These are phyloP conservation scores for Eolophus roseicapilla DNA, from an alignment of 2,113 vertebrate species.

Conservation along the genomic window DNA sequence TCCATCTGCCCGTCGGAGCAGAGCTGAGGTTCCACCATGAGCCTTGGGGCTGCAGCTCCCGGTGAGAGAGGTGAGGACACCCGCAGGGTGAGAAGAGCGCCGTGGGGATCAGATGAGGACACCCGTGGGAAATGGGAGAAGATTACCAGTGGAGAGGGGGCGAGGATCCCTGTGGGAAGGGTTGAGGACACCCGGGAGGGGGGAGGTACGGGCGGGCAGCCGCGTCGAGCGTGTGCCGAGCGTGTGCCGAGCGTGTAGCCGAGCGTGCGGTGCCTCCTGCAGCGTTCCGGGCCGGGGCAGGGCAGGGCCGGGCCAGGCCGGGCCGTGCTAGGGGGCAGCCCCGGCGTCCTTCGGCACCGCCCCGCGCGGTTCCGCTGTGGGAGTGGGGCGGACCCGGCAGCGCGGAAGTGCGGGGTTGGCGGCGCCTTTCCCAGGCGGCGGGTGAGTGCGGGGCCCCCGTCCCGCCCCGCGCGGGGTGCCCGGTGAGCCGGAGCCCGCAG, in stretches of 20 bases:
- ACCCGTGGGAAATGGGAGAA: too few relatives aligned
- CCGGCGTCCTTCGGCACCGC: too few relatives aligned
- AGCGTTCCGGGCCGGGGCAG: not conserved
- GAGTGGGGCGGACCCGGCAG: too few relatives aligned
- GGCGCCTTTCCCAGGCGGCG: too few relatives aligned
- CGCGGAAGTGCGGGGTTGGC: too few relatives aligned
- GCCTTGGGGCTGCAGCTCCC: accelerated
- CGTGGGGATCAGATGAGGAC: not conserved
- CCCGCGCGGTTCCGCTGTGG: not conserved
- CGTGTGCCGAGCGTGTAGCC: too few relatives aligned
- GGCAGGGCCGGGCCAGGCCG: too few relatives aligned
- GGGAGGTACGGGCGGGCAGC: not conserved
- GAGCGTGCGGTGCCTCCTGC: not conserved
- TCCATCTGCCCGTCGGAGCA: accelerated
- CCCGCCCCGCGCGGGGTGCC: too few relatives aligned
- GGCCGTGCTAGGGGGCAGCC: not conserved
- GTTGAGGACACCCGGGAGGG: not conserved
- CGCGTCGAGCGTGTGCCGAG: too few relatives aligned
- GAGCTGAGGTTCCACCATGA: not conserved
- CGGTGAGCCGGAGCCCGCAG: not conserved
- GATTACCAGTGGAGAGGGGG: too few relatives aligned
- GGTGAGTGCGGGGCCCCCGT: too few relatives aligned
- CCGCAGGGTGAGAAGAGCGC: not conserved
- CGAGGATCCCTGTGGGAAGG: not conserved
- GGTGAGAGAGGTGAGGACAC: not conserved